phyloP scores from a whole-genome alignment of 2,113 vertebrate species.

The Puma concolor region DNA sequence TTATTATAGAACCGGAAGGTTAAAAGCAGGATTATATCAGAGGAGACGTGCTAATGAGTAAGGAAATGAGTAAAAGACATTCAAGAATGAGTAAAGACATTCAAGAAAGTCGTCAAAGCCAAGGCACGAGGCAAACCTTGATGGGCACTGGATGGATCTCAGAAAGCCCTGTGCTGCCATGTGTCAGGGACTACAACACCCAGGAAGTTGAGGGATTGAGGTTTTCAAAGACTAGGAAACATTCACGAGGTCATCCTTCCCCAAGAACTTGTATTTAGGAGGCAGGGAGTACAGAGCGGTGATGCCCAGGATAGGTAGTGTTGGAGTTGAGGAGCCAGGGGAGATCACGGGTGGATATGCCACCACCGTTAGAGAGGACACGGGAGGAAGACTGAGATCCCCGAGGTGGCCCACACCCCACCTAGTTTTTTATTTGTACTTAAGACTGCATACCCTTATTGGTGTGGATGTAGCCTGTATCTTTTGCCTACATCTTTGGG shows the following conservation, averaged over 20 bases:
- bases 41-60: not conserved
- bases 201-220: no score
- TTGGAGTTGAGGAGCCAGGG: not conserved
- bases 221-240: not conserved
- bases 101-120: not conserved
- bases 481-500: not conserved
- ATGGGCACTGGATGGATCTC: not conserved
- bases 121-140: not conserved
- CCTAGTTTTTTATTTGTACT: not conserved
- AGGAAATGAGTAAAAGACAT: not conserved
- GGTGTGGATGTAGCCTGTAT: no score
- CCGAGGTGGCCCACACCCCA: fast-evolving
- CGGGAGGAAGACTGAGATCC: not conserved
- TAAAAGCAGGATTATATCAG: not conserved
- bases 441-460: not conserved
- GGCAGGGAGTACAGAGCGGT: not conserved
- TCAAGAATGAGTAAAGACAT: no score
- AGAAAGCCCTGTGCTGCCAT: fast-evolving
- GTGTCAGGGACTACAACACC: no score
- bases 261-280: no score
- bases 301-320: not conserved
- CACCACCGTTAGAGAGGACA: not conserved
- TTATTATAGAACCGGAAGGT: not conserved
- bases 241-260: fast-evolving
- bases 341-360: not conserved